Conservation (phyloP, 2,888 invertebrate species). For the Melieria omissa region DNA sequence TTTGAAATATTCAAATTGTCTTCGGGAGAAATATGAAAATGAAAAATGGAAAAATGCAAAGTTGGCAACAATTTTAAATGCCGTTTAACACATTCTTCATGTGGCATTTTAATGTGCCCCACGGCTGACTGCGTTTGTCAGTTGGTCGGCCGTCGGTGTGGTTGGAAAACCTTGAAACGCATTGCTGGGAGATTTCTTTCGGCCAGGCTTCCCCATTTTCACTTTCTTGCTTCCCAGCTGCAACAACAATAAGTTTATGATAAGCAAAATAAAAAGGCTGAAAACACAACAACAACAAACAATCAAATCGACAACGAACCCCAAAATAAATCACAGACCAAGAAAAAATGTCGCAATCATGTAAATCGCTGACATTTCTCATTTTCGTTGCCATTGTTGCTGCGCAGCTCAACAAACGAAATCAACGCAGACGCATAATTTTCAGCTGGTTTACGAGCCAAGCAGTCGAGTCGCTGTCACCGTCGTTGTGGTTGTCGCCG, state of each 20-base stretch:
- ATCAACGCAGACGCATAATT: constrained; percentile 26
- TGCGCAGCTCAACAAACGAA: constrained; percentile 13
- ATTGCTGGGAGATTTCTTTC: constrained; percentile 1
- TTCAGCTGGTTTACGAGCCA: constrained; percentile 15
- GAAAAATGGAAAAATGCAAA: neutral
- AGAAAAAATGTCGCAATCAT: constrained; percentile 27
- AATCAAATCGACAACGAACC: neutral
- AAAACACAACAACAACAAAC: neutral
- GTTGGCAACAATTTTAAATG: constrained; percentile 31
- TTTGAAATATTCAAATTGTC: constrained; percentile 6
- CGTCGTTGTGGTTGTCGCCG: too few relatives aligned
- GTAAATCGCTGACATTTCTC: constrained; percentile 28
- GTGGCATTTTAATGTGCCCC: constrained; percentile 18
- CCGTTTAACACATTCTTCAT: constrained; percentile 27
- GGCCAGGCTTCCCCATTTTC: constrained; percentile 16
- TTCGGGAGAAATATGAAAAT: neutral
- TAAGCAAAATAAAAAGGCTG: too few relatives aligned
- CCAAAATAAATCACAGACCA: neutral
- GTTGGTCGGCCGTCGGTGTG: too few relatives aligned
- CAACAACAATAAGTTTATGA: constrained; percentile 19
- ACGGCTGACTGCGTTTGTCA: neutral
- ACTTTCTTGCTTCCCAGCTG: constrained; percentile 28
- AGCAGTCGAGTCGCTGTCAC: too few relatives aligned
- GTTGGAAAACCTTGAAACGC: too few relatives aligned
- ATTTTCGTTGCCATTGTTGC: constrained; percentile 14